Percentiles rank a stretch among this genome's conserved stretches.
Evolutionary conservation across 2,797 vertebrate species (phyloP).

Genomic region (Sebastes hopkinsi): DNA sequence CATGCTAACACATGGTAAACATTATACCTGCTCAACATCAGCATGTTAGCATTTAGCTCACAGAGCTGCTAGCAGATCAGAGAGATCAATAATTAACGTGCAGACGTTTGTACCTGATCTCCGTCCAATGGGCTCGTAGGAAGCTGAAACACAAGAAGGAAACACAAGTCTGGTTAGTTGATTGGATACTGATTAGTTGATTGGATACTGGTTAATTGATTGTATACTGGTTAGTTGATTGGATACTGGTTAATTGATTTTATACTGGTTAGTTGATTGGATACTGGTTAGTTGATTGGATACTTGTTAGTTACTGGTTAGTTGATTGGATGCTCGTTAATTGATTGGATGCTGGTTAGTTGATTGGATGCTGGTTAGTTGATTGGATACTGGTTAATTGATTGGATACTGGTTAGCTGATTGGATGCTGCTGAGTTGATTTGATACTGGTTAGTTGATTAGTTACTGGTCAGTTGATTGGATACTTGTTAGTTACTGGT

Average conservation of each 20-base stretch:
- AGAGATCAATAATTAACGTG: background rate
- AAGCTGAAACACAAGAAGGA: background rate
- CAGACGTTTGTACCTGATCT: slow-evolving; percentile 9
- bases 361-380: background rate
- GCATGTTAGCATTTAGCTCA: background rate
- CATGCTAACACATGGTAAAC: background rate
- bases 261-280: background rate
- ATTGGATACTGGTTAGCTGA: background rate
- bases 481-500: background rate
- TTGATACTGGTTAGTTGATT: background rate
- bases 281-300: background rate
- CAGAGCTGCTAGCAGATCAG: background rate
- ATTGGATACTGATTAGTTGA: background rate
- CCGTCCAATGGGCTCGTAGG: background rate
- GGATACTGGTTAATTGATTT: background rate
- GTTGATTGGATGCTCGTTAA: background rate
- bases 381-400: background rate
- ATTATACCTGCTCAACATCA: background rate
- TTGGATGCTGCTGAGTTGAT: background rate
- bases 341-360: too few relatives aligned
- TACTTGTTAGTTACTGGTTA: background rate
- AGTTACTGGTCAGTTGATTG: background rate
- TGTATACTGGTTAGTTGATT: background rate
- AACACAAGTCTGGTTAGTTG: background rate
- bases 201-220: background rate